phyloP scores from a whole-genome alignment of 2,113 vertebrate genomes.

The Xenopus borealis region DNA sequence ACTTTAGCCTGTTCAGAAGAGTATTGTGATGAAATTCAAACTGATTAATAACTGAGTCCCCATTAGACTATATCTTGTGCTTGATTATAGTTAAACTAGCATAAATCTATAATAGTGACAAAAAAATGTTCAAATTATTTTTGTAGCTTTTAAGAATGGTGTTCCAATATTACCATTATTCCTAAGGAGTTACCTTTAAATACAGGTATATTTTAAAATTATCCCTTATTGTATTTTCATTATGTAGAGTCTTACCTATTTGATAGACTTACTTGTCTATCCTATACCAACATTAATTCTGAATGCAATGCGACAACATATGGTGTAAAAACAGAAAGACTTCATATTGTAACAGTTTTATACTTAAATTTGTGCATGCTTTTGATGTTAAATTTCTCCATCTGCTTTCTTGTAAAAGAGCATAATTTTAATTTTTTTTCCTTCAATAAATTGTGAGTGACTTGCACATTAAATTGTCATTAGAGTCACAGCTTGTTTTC shows the following conservation, averaged over 20 bases:
- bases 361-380: slow-evolving; percentile 29
- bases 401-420: slow-evolving; percentile 31
- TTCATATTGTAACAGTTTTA: slow-evolving; percentile 32
- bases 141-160: no score
- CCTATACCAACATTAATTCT: slow-evolving; percentile 15
- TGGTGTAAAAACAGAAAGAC: slow-evolving; percentile 29
- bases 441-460: slow-evolving; percentile 36
- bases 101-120: no score
- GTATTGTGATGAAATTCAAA: no score
- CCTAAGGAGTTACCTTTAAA: no score
- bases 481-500: slow-evolving; percentile 35
- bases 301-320: slow-evolving; percentile 30
- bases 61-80: no score
- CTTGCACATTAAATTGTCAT: slow-evolving; percentile 44
- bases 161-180: no score
- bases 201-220: no score
- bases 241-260: background rate
- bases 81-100: no score
- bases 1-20: no score
- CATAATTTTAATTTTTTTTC: slow-evolving; percentile 21
- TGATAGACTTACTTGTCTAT: slow-evolving; percentile 4
- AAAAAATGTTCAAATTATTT: no score
- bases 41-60: no score
- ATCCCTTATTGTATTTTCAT: background rate
- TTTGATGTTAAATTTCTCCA: slow-evolving; percentile 38